Base-by-base conservation (phyloP, 2,888 invertebrate genomes). In the Brenthis hecate region DNA sequence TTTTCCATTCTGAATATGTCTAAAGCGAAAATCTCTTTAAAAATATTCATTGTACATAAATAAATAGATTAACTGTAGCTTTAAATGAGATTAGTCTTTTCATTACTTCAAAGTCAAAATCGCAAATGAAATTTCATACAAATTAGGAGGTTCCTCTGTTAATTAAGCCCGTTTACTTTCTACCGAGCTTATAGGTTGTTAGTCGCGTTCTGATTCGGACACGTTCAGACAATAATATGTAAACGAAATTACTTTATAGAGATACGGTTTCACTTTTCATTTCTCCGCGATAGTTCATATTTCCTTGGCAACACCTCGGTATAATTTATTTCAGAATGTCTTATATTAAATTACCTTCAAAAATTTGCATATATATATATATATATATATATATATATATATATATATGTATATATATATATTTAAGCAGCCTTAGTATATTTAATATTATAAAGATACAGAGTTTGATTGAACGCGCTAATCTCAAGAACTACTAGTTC, bases 141-240 rank as follows among this genome's bases (percentile, higher is more conserved):
- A 76, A 78, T 78, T 73, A 76, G 72, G 71, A 65, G 73, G 66
- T 71, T 67, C 36, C 32, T 56, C 43, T 47, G 43, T 50, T 60
- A 60, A 60, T 60, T 50, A 60, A 60, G 60, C 66, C 56, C 72
- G 75, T 78, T 79, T 78, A 78, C 81, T 81, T 81, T 81, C 81
- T 80, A 78, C 78, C 60, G 65, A 74, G 71, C 74, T 74, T 78
- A 77, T 78, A 77, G 79, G 77, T 80, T 75, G 77, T 81, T 81
- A 81, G 80, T 81, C 74, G 73, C 80, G 81, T 81, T 80, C 81
- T 81, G 80, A 78, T 81, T 80, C 74, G 70, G 72, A 60, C 55
- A 68, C 62, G 55, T 65, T 66, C 71, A 56, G 58, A 71, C 65
- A 66, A 72, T 70, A 66, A 72, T 73, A 74, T 74, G 73, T 74